These are phyloP conservation scores for Nymphicus hollandicus DNA, from an alignment of 2,113 vertebrate genomes.

Conservation along the genomic window DNA sequence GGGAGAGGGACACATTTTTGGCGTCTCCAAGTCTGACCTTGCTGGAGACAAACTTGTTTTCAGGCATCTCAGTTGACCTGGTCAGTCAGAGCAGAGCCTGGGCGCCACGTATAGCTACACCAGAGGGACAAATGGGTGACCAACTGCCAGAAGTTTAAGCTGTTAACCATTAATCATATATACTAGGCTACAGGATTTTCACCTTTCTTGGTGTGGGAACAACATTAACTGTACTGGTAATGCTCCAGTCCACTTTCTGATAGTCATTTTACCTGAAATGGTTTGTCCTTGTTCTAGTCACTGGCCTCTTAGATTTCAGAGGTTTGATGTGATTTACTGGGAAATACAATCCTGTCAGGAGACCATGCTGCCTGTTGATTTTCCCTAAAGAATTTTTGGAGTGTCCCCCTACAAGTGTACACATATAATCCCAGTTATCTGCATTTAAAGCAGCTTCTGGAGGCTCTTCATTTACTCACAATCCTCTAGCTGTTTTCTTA, in stretches of 20 bases:
- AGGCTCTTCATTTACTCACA: constrained; percentile 1
- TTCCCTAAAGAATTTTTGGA: neutral
- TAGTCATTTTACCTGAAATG: neutral
- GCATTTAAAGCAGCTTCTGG: constrained; percentile 14
- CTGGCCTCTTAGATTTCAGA: neutral
- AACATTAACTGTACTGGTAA: neutral
- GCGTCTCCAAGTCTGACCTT: neutral
- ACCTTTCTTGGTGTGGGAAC: neutral
- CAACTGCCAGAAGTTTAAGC: neutral
- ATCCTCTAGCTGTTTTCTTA: constrained; percentile 45
- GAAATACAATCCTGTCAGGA: neutral
- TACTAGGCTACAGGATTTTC: neutral
- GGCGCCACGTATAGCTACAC: neutral
- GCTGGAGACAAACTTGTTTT: neutral
- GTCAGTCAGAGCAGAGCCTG: neutral
- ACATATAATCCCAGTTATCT: neutral
- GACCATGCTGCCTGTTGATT: neutral
- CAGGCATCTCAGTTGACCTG: neutral
- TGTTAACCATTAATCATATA: neutral
- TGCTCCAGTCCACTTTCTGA: neutral
- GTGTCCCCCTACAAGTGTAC: neutral
- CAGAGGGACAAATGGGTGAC: neutral
- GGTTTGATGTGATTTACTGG: neutral
- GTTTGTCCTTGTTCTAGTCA: neutral
- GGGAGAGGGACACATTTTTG: neutral